Evolutionary conservation across 2,113 vertebrate species (phyloP), one percentile per base, ranked within the genome.

Genomic region (Progne subis): DNA sequence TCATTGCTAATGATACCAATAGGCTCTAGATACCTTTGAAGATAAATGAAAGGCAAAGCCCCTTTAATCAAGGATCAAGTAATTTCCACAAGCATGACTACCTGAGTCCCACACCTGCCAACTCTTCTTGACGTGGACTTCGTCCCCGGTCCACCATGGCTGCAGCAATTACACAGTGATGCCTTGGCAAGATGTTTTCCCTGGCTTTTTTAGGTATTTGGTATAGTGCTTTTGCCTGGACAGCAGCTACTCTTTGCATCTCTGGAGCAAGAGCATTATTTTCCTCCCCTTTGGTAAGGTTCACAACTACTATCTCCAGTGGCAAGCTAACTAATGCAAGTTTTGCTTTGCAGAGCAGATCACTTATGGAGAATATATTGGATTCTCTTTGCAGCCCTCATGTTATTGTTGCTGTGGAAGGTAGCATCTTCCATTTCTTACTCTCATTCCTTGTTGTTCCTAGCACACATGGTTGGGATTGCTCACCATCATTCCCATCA

Each of bases 401-500:
- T 0, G 0, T 69, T 80, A 57, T 76, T 87, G 20, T 74, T 60
- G 32, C 57, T 61, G 18, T 55, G 23, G 31, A 69, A 65, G 18
- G 4, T 6, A 12, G 15, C 2, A 8, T 46, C 55, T 83, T 93
- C 78, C 28, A 10, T 72, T 93, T 13, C 23, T 32, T 18, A 26
- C 21, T 11, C 5, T 67, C 52, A 59, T 24, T 65, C 6, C 1
- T 34, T 56, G 11, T 6, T 70, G 11, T 82, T 83, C 67, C 64
- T 74, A 37, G 32, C 5, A 34, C 43, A 44, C 21, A 11, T 0
- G 0, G 20, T 4, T 77, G 50, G 81, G 14, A 70, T 16, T 32
- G 34, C 55, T 34, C 43, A 19, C 34, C 32, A 12, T 29, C 29
- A 14, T 61, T 76, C 24, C 44, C n/a, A 8, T 26, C 52, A 70